Conservation (phyloP, 2,113 vertebrate genomes). For the Propithecus coquereli region DNA sequence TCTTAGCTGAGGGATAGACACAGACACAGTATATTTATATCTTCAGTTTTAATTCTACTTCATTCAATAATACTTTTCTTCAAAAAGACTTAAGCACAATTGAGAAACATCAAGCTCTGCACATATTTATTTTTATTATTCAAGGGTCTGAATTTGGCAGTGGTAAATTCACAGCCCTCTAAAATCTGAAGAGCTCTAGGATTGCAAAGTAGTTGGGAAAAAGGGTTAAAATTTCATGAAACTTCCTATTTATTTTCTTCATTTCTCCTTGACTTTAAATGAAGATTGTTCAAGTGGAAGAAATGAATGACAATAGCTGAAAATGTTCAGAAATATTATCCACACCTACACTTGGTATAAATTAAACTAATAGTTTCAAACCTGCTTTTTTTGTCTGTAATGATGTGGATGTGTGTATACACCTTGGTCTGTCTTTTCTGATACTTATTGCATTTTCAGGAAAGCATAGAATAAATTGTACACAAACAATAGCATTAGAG, state of each 20-base stretch:
- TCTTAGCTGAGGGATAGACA: not conserved
- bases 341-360: constrained; percentile 8
- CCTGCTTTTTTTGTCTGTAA: not conserved
- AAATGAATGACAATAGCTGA: constrained; percentile 38
- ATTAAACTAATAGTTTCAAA: constrained; percentile 1
- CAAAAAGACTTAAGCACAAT: not conserved
- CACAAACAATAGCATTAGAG: not conserved
- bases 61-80: not conserved
- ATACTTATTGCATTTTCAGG: constrained; percentile 3
- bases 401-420: not conserved
- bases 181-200: not conserved
- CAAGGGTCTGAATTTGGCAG: not conserved
- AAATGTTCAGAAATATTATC: constrained; percentile 47
- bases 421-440: not conserved
- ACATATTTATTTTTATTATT: not conserved
- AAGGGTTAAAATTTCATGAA: not conserved
- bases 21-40: not conserved
- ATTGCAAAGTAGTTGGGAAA: not conserved
- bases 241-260: constrained; percentile 34
- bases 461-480: not conserved
- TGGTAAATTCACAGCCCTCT: not conserved
- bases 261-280: constrained; percentile 1
- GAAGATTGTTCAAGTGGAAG: constrained; percentile 27
- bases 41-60: constrained; percentile 15
- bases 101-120: not conserved